A percentile compares a stretch with the other conserved stretches of the same genome.
These are phyloP conservation scores for Triplophysa bombifrons DNA, from an alignment of 2,797 vertebrate genomes.

Conservation along the genomic window DNA sequence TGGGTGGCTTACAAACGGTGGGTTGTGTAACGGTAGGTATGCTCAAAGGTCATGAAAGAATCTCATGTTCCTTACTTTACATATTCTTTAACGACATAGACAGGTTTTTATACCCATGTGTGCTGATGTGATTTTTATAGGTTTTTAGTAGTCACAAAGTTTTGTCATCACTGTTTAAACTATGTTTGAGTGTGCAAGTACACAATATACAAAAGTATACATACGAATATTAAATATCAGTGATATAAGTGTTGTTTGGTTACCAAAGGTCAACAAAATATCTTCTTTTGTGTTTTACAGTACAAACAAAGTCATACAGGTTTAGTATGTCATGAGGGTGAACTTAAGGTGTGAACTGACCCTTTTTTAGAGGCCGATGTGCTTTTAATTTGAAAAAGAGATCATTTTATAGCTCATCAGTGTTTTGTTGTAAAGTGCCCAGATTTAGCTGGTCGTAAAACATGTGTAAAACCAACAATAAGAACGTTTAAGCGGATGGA, in stretches of 20 bases:
- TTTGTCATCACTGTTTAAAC: no score
- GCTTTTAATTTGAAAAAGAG: background rate
- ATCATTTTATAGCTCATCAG: background rate
- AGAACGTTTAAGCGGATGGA: background rate
- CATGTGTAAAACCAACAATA: background rate
- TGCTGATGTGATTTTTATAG: background rate
- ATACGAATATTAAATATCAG: no score
- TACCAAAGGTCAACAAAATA: no score
- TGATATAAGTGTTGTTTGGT: no score
- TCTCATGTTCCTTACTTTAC: background rate
- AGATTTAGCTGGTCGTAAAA: background rate
- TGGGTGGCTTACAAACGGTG: slow-evolving; percentile 13
- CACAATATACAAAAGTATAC: no score
- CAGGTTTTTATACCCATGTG: background rate
- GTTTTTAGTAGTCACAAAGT: background rate
- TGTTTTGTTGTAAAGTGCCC: background rate
- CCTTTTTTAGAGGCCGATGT: background rate
- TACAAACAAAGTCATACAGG: no score
- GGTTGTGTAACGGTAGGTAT: background rate
- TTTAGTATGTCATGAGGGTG: no score
- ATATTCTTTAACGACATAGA: background rate
- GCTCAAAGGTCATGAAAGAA: background rate
- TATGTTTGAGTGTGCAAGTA: no score
- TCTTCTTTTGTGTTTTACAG: no score
- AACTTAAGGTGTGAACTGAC: no score